These are phyloP conservation scores for Ligdia adustata DNA, from an alignment of 2,888 invertebrate species.

Conservation along the genomic window DNA sequence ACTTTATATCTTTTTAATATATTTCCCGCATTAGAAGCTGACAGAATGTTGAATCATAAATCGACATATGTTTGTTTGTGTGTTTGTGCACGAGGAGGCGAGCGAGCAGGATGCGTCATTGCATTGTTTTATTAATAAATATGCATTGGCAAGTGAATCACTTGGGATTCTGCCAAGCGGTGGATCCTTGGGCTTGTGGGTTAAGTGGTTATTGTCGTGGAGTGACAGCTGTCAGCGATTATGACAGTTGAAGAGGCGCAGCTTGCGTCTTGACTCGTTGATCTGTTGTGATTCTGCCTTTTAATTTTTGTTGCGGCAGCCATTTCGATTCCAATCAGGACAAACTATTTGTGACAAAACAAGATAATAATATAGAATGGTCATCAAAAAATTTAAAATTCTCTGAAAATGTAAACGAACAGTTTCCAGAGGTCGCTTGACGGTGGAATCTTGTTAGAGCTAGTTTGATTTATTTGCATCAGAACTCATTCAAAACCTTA, in stretches of 20 bases:
- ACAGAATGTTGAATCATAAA: slow-evolving; percentile 30
- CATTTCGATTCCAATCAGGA: too few species aligned
- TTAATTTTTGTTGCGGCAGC: too few species aligned
- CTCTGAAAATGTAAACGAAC: too few species aligned
- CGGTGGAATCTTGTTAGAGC: too few species aligned
- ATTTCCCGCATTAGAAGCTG: background rate
- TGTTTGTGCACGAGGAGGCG: slow-evolving; percentile 27
- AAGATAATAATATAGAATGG: too few species aligned
- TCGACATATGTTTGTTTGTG: slow-evolving; percentile 18
- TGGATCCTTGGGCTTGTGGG: slow-evolving; percentile 17
- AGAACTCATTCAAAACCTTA: too few species aligned
- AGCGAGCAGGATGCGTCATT: slow-evolving; percentile 28
- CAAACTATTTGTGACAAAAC: too few species aligned
- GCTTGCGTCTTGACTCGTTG: too few species aligned
- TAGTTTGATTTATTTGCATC: too few species aligned
- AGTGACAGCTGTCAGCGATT: slow-evolving; percentile 10
- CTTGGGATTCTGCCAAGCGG: slow-evolving; percentile 31
- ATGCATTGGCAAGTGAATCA: slow-evolving; percentile 25
- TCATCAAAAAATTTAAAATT: too few species aligned
- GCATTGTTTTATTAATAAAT: slow-evolving; percentile 25
- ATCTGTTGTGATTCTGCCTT: too few species aligned
- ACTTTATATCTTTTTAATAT: slow-evolving; percentile 8
- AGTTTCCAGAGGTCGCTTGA: too few species aligned
- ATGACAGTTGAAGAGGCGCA: slow-evolving; percentile 6
- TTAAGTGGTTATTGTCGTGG: slow-evolving; percentile 18